Base-by-base conservation (phyloP, 2,113 vertebrate species). In the Verasper variegatus region DNA sequence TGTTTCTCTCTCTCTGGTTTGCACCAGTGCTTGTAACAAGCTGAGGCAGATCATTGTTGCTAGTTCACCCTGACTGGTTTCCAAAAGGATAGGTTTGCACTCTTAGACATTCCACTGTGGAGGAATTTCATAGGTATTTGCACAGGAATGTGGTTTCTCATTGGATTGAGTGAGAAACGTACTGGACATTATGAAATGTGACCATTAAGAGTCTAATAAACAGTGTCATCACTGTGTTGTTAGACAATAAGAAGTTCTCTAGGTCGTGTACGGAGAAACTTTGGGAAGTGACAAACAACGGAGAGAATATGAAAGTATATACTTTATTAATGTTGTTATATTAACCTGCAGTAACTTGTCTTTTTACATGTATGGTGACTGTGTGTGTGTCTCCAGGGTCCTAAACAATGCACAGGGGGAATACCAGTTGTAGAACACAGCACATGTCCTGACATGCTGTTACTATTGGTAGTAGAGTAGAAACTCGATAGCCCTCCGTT, bases 21-120 rank as follows among this genome's bases (percentile, higher is more conserved):
- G 80, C 84, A 78, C 70, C 79, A 75, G 49, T 84, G 77, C 85
- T 89, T 88, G 88, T 89, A 93, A 94, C 94, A 95, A 94, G 94
- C 94, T 63, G 87, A 91, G 94, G 86, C 92, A 94, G 89, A 93
- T 94, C 89, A 80, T 89, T 92, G 91, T 89, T 87, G 83, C 85
- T 65, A 78, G 79, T 89, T 89, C 61, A 37, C 78, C 85, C 78
- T 76, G 76, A 71, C 82, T 86, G 88, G 24, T 78, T 91, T 86
- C 85, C 78, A 21, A 74, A 92, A 87, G 91, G 81, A 92, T 89
- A 69, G 68, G 86, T 85, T 91, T 92, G 76, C 92, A 88, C 80
- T 88, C 81, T 85, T 86, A 74, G 57, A 82, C 88, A 92, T 94
- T 92, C 89, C 77, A 4, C n/a, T 6, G 37, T 42, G 68, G 65